These are phyloP conservation scores for Porites cylindrica DNA, from an alignment of 92 coral and sea anemone species.

Conservation along the genomic window DNA sequence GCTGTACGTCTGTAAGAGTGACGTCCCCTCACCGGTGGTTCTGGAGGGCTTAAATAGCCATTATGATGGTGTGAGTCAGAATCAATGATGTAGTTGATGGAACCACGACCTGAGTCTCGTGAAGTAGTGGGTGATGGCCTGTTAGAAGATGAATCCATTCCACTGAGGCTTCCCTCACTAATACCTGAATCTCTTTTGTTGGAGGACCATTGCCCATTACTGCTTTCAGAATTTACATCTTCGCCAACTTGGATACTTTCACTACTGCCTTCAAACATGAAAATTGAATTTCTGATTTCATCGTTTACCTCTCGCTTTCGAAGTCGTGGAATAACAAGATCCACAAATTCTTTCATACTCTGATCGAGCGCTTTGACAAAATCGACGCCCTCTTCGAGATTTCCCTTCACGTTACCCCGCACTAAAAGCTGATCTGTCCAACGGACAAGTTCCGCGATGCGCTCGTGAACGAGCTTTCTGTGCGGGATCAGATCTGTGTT, in stretches of 20 bases:
- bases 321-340: conserved; percentile 85
- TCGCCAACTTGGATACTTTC: conserved; percentile 79
- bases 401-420: conserved; percentile 84
- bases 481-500: conserved; percentile 77
- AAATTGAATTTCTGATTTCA: conserved; percentile 94
- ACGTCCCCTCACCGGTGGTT: conserved; percentile 33
- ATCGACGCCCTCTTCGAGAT: conserved; percentile 86
- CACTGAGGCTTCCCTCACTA: conserved; percentile 91
- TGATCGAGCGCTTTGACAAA: conserved; percentile 74
- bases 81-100: conserved; percentile 80
- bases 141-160: conserved; percentile 54
- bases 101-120: conserved; percentile 91
- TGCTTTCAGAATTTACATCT: conserved; percentile 56
- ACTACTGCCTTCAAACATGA: conserved; percentile 89
- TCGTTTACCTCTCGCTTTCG: conserved; percentile 88
- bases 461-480: conserved; percentile 87
- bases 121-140: conserved; percentile 64
- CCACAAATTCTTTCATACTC: conserved; percentile 87
- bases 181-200: conserved; percentile 97
- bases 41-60: conserved; percentile 65
- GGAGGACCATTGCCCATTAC: conserved; percentile 30
- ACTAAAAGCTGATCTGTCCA: conserved; percentile 96
- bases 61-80: conserved; percentile 52
- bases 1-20: conserved; percentile 23
- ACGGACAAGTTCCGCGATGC: conserved; percentile 81